Base-by-base conservation (phyloP, 2,113 vertebrate species). In the Nothocercus nigrocapillus region DNA sequence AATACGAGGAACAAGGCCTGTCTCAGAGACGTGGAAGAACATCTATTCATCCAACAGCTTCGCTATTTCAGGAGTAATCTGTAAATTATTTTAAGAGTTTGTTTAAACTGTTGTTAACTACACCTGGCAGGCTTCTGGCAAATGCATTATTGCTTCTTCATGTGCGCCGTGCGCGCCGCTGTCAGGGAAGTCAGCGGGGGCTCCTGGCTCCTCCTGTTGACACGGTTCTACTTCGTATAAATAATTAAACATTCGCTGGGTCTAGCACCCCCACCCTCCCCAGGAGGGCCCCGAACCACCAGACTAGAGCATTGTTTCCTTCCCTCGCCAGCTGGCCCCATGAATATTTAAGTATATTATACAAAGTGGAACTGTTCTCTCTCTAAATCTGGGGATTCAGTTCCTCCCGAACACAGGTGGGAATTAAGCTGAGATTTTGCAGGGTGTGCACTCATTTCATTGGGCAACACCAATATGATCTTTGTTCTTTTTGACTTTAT, bases 11-110 rank as follows among this genome's bases (percentile, higher is more conserved):
- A 96, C 82, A 96, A 96, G 88, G 85, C 88, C 66, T 96, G 88
- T 93, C 93, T 97, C 90, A 95, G 92, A 96, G 76, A 92, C 68
- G 85, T 94, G 90, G 95, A 95, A 95, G 95, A 95, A 88, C 64
- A 91, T 66, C 69, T 88, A 84, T 86, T 96, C 80, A 93, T 94
- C 68, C 76, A 90, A 86, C 91, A 92, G 30, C 58, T 81, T 84
- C 79, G 88, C 92, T 96, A 96, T 96, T 96, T 95, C 88, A 94
- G 93, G 95, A 96, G 79, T 90, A 92, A 93, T 97, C 85, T 88
- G 82, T 92, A 90, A 95, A 88, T 93, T 96, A 92, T 95, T 93
- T 93, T 90, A 76, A 68, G 88, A 92, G 93, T 79, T 90, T 96
- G 68, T 86, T 96, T 95, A 94, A 96, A 84, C 77, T 7, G 69